Evolutionary conservation across 1,140 invertebrate species (phyloP).

Genomic region (Drosophila nebulosa): DNA sequence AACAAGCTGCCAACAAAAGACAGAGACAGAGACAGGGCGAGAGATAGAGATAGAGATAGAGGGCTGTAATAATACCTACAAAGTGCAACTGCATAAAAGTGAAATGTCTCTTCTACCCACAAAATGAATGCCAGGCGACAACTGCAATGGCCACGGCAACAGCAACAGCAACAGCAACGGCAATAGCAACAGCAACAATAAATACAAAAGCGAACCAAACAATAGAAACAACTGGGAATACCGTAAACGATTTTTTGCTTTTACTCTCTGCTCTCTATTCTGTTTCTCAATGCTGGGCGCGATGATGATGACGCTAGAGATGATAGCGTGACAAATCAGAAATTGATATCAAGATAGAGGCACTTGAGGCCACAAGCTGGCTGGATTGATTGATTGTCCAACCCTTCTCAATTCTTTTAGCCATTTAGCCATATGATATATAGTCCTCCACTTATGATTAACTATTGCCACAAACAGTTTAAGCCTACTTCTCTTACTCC

Average conservation of each 20-base stretch:
- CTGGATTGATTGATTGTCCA: neutral
- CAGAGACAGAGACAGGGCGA: neutral
- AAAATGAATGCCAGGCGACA: conserved; percentile 56
- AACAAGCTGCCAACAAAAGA: conserved; percentile 51
- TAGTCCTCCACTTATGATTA: no score
- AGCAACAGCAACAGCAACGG: conserved; percentile 22
- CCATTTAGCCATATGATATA: no score
- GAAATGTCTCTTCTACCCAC: conserved; percentile 64
- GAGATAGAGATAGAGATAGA: conserved; percentile 3
- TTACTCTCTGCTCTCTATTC: neutral
- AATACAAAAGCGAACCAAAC: conserved; percentile 37
- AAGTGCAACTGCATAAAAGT: conserved; percentile 79
- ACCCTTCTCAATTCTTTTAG: no score
- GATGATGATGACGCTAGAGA: neutral
- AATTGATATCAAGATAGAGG: neutral
- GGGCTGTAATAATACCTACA: conserved; percentile 70
- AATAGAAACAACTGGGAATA: conserved; percentile 64
- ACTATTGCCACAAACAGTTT: no score
- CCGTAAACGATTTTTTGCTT: conserved; percentile 22
- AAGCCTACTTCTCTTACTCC: no score
- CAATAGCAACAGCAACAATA: conserved; percentile 25
- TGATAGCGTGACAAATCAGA: conserved; percentile 22
- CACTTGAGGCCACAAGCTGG: neutral
- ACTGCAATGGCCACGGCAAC: conserved; percentile 41
- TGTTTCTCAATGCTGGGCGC: neutral